Percentiles rank a stretch among this genome's conserved stretches.
These are phyloP conservation scores for Ctenicera cuprea DNA, from an alignment of 2,888 invertebrate species.

Conservation along the genomic window DNA sequence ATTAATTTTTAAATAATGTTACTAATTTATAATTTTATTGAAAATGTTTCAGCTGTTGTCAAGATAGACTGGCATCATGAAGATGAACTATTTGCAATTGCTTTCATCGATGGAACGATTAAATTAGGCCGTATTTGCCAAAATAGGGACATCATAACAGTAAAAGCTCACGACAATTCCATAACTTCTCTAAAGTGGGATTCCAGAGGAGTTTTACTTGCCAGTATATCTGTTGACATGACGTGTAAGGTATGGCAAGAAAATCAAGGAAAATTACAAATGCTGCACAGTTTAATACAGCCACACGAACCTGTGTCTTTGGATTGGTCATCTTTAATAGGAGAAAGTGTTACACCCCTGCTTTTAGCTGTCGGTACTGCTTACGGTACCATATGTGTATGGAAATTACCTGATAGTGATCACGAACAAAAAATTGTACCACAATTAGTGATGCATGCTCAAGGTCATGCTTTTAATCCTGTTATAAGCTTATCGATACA, in stretches of 20 bases:
- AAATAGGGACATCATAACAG: constrained; percentile 66
- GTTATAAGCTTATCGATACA: constrained; percentile 75
- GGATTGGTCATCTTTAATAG: constrained; percentile 75
- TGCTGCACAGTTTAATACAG: constrained; percentile 72
- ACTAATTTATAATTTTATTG: too few relatives aligned
- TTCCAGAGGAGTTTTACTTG: constrained; percentile 73
- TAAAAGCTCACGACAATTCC: constrained; percentile 70
- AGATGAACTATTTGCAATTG: constrained; percentile 75
- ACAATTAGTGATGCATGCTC: constrained; percentile 70
- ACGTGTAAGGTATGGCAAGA: constrained; percentile 72
- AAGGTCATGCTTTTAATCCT: constrained; percentile 75
- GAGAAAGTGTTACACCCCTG: constrained; percentile 66
- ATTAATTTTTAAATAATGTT: too few relatives aligned
- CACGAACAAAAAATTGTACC: constrained; percentile 61
- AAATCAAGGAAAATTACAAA: constrained; percentile 62
- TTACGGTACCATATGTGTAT: constrained; percentile 74
- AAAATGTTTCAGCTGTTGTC: constrained; percentile 72
- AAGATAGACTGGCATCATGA: constrained; percentile 76
- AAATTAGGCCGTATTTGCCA: constrained; percentile 70
- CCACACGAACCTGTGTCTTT: constrained; percentile 72
- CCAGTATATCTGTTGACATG: constrained; percentile 73
- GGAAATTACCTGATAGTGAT: constrained; percentile 69
- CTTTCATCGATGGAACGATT: constrained; percentile 75
- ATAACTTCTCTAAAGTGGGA: constrained; percentile 74
- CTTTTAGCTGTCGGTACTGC: constrained; percentile 75